Evolutionary conservation across 2,888 invertebrate genomes (phyloP).

Genomic region (Agrotis segetum): DNA sequence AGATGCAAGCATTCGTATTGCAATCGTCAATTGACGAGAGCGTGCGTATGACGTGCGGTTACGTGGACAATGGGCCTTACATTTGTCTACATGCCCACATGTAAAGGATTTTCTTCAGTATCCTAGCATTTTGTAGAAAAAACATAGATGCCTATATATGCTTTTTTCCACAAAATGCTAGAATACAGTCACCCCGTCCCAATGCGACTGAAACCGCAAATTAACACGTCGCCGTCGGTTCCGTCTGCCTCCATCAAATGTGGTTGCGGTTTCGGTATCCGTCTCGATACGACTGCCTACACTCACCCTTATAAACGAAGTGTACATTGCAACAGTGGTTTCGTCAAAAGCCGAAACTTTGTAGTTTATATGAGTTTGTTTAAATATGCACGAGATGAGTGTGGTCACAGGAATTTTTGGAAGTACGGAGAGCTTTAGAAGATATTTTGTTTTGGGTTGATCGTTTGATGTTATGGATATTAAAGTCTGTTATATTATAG

Average conservation of each 20-base stretch:
- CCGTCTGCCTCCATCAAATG: constrained; percentile 23
- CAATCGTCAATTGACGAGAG: too few species aligned
- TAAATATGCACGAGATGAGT: constrained; percentile 52
- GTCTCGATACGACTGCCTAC: constrained; percentile 16
- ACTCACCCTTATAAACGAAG: constrained; percentile 39
- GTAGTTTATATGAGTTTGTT: constrained; percentile 57
- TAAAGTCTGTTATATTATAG: background rate
- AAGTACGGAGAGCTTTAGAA: constrained; percentile 11
- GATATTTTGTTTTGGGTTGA: constrained; percentile 17
- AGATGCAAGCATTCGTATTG: too few species aligned
- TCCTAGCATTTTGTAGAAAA: too few species aligned
- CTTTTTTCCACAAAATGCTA: background rate
- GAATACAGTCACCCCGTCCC: background rate
- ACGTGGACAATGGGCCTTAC: too few species aligned
- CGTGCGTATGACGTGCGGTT: too few species aligned
- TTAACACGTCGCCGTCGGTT: constrained; percentile 40
- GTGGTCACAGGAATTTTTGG: constrained; percentile 46
- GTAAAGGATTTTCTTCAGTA: too few species aligned
- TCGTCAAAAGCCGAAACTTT: constrained; percentile 59
- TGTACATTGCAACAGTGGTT: constrained; percentile 54
- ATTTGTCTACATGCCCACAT: too few species aligned
- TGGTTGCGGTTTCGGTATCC: constrained; percentile 37
- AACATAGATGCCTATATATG: too few species aligned
- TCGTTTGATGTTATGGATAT: constrained; percentile 1
- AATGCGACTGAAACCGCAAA: constrained; percentile 26